Percentiles rank a stretch among this genome's conserved stretches.
Evolutionary conservation across 2,888 invertebrate species (phyloP).

Genomic region (Octonoba sinensis): DNA sequence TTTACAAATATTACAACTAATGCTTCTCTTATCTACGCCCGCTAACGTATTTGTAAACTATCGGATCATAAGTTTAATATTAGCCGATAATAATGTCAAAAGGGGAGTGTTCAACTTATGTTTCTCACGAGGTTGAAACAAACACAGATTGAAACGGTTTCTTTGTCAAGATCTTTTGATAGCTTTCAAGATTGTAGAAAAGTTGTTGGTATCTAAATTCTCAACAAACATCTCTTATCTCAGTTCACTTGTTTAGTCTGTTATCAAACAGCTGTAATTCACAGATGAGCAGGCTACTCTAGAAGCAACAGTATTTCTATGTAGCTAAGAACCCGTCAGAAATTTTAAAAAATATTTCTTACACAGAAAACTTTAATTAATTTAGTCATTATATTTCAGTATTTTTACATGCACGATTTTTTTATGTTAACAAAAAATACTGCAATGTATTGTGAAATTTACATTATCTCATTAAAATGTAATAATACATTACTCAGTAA

Average conservation of each 20-base stretch:
- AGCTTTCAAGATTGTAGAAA: not conserved
- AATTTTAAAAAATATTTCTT: not conserved
- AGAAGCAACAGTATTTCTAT: not conserved
- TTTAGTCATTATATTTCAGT: not conserved
- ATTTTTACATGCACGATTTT: no score
- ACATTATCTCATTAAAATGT: no score
- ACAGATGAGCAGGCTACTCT: not conserved
- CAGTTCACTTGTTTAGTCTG: conserved; percentile 28
- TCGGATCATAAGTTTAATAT: conserved; percentile 36
- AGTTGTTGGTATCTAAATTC: conserved; percentile 12
- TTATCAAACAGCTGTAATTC: conserved; percentile 19
- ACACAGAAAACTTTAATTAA: not conserved
- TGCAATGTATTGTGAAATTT: no score
- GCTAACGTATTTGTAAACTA: conserved; percentile 40
- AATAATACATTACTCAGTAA: no score
- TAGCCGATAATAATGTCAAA: conserved; percentile 49
- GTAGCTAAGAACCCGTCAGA: not conserved
- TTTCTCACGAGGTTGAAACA: conserved; percentile 47
- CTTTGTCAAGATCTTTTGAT: conserved; percentile 30
- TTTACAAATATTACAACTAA: conserved; percentile 23
- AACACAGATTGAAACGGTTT: conserved; percentile 27
- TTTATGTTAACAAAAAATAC: no score
- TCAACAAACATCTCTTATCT: conserved; percentile 39
- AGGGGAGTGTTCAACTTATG: conserved; percentile 50
- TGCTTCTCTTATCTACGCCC: conserved; percentile 15